Evolutionary conservation across 1,140 invertebrate species (phyloP), one percentile per base, ranked within the genome.

Genomic region (Cydia strobilella): DNA sequence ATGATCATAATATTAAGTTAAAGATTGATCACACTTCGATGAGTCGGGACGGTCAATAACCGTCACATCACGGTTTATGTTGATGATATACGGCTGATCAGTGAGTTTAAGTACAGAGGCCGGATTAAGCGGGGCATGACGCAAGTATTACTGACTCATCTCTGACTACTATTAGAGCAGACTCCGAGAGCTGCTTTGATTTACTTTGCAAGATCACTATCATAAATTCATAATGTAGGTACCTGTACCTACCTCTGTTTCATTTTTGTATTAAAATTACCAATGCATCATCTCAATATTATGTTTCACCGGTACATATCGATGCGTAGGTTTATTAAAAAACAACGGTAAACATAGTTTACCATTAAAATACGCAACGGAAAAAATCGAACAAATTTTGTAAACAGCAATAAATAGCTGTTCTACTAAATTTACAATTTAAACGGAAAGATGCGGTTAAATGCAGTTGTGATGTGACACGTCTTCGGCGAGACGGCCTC

Each of bases 61-160:
- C 65, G 65, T 69, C 65, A 69, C 31, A 69, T 31, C 65, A 35
- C 65, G 65, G 27, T 23, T 69, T 35, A 69, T 69, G 35, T 31
- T 35, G n/a, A 69, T n/a, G 65, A 69, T 69, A 69, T 69, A 69
- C 31, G 65, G 6, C 65, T 69, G 79, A 75, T 80, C 78, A 75
- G 77, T 27, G 39, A 54, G 63, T 77, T 80, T 65, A 76, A 75
- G 74, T 72, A 54, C 65, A 69, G 76, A 77, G 81, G 81, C 82
- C 79, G 76, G 77, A 82, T 79, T 79, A 83, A 80, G 77, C 78
- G 75, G 62, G 77, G 25, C 78, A 76, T 86, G 84, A 89, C 87
- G 83, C 80, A 86, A 82, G 76, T 74, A 76, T 66, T 75, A 79
- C 73, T 84, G 86, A 90, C 76, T 90, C 89, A 90, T 84, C 80